Conservation (phyloP, 2,113 vertebrate genomes). For the Plectropomus leopardus region DNA sequence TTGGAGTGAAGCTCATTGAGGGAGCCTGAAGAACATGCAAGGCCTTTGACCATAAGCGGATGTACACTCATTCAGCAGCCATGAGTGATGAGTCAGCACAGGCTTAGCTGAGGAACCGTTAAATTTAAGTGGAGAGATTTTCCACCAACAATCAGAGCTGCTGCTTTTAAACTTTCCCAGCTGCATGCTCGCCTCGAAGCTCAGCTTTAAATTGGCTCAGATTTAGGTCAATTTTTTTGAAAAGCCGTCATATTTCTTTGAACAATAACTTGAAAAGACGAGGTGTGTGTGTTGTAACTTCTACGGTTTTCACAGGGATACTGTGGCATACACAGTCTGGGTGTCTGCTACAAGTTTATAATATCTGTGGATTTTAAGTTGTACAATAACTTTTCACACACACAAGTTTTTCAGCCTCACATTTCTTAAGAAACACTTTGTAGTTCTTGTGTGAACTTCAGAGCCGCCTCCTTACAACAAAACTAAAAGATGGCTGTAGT, state of each 20-base stretch:
- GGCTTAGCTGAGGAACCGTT: conserved; percentile 54
- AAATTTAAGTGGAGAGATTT: conserved; percentile 62
- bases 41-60: conserved; percentile 63
- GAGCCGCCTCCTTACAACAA: not conserved
- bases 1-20: not conserved
- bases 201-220: conserved; percentile 37
- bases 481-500: not conserved
- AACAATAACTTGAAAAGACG: conserved; percentile 24
- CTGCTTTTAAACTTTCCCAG: conserved; percentile 34
- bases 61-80: conserved; percentile 45
- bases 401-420: not conserved
- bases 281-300: conserved; percentile 10
- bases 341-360: not conserved
- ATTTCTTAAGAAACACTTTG: not conserved
- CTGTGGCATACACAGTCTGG: not conserved
- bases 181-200: conserved; percentile 25
- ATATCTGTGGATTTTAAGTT: conserved; percentile 14
- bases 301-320: conserved; percentile 1
- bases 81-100: conserved; percentile 67
- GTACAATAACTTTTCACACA: not conserved
- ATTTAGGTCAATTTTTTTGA: conserved; percentile 44
- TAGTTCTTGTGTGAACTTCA: not conserved
- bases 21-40: not conserved
- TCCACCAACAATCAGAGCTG: conserved; percentile 48
- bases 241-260: conserved; percentile 27